Conservation (phyloP, 2,888 invertebrate genomes). For the Chironomus tentans region DNA sequence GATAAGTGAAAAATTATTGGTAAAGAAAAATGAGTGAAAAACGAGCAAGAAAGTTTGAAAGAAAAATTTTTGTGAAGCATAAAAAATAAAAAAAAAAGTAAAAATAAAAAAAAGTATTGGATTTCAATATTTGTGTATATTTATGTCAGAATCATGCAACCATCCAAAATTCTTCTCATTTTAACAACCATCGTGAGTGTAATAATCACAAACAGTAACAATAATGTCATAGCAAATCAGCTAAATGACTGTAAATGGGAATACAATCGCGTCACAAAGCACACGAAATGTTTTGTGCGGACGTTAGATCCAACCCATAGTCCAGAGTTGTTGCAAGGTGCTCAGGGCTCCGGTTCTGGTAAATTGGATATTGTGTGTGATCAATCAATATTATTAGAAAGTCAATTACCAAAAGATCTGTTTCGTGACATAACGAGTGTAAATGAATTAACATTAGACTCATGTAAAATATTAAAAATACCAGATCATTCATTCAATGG, state of each 20-base stretch:
- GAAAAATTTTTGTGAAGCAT: conserved; percentile 12
- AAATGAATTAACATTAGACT: conserved; percentile 62
- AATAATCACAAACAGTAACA: background rate
- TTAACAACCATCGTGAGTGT: background rate
- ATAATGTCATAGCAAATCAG: background rate
- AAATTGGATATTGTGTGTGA: conserved; percentile 68
- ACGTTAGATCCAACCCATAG: conserved; percentile 17
- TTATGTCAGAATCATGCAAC: background rate
- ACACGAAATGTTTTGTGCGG: conserved; percentile 9
- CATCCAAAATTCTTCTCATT: conserved; percentile 10
- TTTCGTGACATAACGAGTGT: conserved; percentile 59
- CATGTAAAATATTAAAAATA: conserved; percentile 70
- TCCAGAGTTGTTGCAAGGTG: conserved; percentile 36
- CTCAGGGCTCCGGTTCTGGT: conserved; percentile 64
- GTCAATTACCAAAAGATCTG: conserved; percentile 57
- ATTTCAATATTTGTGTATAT: background rate
- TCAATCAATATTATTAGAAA: conserved; percentile 67
- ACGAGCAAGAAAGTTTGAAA: background rate
- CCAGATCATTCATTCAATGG: conserved; percentile 73
- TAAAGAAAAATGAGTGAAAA: conserved; percentile 23
- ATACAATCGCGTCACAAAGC: conserved; percentile 20
- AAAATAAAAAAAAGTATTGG: background rate
- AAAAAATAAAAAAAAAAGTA: background rate
- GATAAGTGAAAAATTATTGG: background rate
- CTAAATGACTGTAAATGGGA: conserved; percentile 26